Evolutionary conservation across 1,140 invertebrate genomes (phyloP), one percentile per base, ranked within the genome.

Genomic region (Aphelenchoides besseyi): DNA sequence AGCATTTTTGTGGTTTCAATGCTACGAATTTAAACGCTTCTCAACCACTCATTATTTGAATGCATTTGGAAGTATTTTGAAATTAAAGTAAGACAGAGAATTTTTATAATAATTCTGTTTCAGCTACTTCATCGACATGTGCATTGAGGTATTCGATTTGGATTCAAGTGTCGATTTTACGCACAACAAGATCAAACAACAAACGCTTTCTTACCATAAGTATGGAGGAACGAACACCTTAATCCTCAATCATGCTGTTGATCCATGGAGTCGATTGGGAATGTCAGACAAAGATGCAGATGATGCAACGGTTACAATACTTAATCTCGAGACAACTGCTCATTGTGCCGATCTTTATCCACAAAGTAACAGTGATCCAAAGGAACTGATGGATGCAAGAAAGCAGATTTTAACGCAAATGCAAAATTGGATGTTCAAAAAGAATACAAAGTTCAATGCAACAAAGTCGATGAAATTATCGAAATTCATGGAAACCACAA

Each of bases 201-300:
- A 84, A 89, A 5, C 5, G 5, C 5, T 18, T 9, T 5, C 55
- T 32, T 16, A 23, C 41, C 41, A 23, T 12, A 23, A 48, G 41
- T 59, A 26, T 32, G 55, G 55, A 23, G 55, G 55, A 8, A 89
- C 87, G 1, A 89, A 91, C 76, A 90, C 94, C 18, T 89, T 94
- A 0, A 93, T 91, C 83, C 90, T 93, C 33, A 93, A 95, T 84
- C 93, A 93, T 64, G 91, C 90, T 1, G 90, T 94, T 61, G 93
- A 96, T 87, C 93, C 93, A 3, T 95, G 93, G 70, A 55, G 63
- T 57, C 55, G 55, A 9, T 37, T 72, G 33, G 55, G 55, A 12
- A 23, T 23, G 12, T 12, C 41, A 12, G 41, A 48, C 12, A 48
- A 12, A 23, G 12, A 12, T 12, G 12, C 12, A 23, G 23, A 12